Percentiles rank a stretch among this genome's conserved stretches.
Evolutionary conservation across 2,797 vertebrate species (phyloP).

Genomic region (Gephyroberyx darwinii): DNA sequence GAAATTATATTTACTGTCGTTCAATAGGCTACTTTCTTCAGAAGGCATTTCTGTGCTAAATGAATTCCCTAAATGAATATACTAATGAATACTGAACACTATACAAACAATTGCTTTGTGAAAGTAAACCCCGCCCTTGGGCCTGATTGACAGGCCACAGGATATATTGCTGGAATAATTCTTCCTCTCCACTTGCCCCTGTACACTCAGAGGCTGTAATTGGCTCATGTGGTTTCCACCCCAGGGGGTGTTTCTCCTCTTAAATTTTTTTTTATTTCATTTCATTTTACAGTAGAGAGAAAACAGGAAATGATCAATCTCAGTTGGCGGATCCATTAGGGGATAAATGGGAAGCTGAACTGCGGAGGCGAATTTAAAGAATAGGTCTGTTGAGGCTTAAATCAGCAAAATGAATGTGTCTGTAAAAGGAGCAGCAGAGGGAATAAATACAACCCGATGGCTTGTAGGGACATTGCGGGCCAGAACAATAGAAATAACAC

Average conservation of each 20-base stretch:
- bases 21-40: too few relatives aligned
- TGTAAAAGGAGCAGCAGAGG: constrained; percentile 20
- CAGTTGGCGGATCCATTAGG: constrained; percentile 27
- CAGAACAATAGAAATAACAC: constrained; percentile 12
- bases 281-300: constrained; percentile 9
- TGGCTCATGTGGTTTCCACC: constrained; percentile 3
- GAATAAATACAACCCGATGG: constrained; percentile 33
- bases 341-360: constrained; percentile 13
- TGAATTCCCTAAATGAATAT: too few relatives aligned
- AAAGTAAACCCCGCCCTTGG: too few relatives aligned
- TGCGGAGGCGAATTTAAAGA: constrained; percentile 29
- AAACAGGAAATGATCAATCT: constrained; percentile 22
- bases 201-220: neutral
- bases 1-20: too few relatives aligned
- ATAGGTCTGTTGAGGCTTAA: constrained; percentile 29
- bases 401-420: constrained; percentile 44
- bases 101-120: too few relatives aligned
- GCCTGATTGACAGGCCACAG: neutral
- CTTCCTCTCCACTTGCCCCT: neutral
- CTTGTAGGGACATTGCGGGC: constrained; percentile 13
- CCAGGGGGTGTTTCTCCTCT: neutral
- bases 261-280: constrained; percentile 10
- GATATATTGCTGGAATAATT: neutral
- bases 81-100: too few relatives aligned
- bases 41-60: too few relatives aligned